Percentiles rank a stretch among this genome's conserved stretches.
These are phyloP conservation scores for Pyrrhia umbra DNA, from an alignment of 2,888 invertebrate genomes.

Conservation along the genomic window DNA sequence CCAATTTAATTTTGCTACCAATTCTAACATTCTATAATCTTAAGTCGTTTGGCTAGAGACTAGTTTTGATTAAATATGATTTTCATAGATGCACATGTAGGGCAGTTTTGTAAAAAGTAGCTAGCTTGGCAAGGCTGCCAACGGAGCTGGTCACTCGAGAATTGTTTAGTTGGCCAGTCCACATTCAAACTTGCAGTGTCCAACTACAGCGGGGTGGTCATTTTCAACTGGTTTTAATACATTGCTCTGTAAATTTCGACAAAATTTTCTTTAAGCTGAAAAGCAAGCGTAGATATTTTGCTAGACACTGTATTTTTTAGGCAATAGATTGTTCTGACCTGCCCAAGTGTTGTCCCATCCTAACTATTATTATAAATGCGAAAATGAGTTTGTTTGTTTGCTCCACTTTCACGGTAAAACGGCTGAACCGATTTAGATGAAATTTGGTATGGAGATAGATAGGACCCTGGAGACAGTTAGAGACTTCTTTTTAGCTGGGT, in stretches of 20 bases:
- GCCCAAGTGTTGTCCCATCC: no score
- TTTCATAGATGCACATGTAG: slow-evolving; percentile 23
- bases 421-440: no score
- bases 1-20: slow-evolving; percentile 42
- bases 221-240: slow-evolving; percentile 61
- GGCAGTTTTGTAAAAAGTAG: slow-evolving; percentile 69
- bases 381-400: no score
- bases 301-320: no score
- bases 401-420: no score
- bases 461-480: no score
- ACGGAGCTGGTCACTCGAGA: slow-evolving; percentile 80
- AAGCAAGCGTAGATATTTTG: no score
- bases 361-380: no score
- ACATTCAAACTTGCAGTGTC: slow-evolving; percentile 64
- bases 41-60: slow-evolving; percentile 19
- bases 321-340: no score
- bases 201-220: slow-evolving; percentile 62
- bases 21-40: background rate
- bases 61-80: slow-evolving; percentile 17
- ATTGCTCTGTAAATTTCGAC: slow-evolving; percentile 50
- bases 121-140: slow-evolving; percentile 81
- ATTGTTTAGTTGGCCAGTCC: slow-evolving; percentile 84
- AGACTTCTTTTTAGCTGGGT: no score
- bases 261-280: background rate
- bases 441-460: no score